Evolutionary conservation across 2,113 vertebrate genomes (phyloP).

Genomic region (Pluvianellus socialis): DNA sequence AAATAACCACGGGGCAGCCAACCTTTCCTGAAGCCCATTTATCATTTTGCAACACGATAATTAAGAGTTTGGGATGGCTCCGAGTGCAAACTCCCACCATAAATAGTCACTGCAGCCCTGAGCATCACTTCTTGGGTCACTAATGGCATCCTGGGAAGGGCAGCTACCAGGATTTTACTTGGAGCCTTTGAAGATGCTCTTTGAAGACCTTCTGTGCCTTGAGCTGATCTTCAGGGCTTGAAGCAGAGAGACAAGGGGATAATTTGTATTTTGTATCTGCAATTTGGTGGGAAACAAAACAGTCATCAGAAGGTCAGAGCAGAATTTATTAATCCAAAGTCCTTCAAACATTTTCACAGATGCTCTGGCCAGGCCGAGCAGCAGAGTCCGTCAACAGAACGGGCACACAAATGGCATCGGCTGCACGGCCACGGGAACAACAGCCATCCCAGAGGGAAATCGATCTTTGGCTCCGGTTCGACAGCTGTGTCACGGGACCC

Average conservation of each 20-base stretch:
- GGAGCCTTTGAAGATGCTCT: background rate
- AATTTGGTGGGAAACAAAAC: background rate
- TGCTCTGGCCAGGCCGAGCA: background rate
- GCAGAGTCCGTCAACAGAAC: background rate
- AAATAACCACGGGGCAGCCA: fast-evolving
- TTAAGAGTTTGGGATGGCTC: background rate
- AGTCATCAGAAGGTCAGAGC: background rate
- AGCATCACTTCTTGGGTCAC: background rate
- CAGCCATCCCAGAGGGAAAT: background rate
- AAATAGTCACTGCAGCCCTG: background rate
- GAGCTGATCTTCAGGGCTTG: background rate
- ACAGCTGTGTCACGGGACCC: background rate
- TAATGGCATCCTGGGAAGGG: background rate
- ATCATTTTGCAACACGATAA: background rate
- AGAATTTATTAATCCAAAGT: background rate
- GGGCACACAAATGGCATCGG: background rate
- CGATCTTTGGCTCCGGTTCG: background rate
- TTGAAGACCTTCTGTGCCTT: background rate
- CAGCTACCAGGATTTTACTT: background rate
- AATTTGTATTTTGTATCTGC: background rate
- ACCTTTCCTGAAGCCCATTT: background rate
- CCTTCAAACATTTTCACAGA: background rate
- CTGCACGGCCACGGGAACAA: background rate
- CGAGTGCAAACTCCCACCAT: background rate
- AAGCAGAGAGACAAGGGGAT: background rate